Conservation (phyloP, 2,888 invertebrate genomes). For the Cephalotes varians region DNA sequence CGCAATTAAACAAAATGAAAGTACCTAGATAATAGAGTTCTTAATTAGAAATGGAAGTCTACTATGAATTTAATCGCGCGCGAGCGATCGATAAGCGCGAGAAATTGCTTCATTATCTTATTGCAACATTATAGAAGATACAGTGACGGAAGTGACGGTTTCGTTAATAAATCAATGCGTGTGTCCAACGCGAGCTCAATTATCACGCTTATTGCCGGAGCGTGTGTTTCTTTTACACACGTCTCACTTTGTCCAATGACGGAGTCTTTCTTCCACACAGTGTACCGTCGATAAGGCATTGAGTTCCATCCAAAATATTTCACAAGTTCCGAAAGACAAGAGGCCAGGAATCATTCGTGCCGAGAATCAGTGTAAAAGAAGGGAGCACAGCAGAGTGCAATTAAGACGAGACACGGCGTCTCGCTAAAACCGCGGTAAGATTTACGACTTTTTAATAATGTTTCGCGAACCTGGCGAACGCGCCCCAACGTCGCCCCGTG, state of each 20-base stretch:
- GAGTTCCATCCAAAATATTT: neutral
- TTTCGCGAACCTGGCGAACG: conserved; percentile 33
- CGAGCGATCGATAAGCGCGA: neutral
- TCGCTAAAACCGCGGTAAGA: neutral
- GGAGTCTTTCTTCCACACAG: neutral
- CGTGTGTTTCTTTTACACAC: neutral
- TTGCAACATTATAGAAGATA: neutral
- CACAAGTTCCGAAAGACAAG: neutral
- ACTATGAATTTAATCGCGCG: neutral
- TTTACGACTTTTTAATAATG: conserved; percentile 32
- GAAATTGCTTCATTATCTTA: neutral
- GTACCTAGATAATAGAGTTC: neutral
- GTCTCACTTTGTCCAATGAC: neutral
- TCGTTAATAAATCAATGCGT: conserved; percentile 28
- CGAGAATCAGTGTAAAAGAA: neutral
- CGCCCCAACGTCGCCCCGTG: conserved; percentile 57
- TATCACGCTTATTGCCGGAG: conserved; percentile 9
- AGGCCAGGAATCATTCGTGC: neutral
- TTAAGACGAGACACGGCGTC: conserved; percentile 5
- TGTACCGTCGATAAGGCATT: neutral
- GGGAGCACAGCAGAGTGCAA: neutral
- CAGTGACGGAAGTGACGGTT: neutral
- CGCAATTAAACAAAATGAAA: neutral
- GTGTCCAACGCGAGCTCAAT: neutral
- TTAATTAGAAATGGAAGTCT: conserved; percentile 12